phyloP scores from a whole-genome alignment of 2,888 invertebrate species.

The Hipparchia sbordonii region DNA sequence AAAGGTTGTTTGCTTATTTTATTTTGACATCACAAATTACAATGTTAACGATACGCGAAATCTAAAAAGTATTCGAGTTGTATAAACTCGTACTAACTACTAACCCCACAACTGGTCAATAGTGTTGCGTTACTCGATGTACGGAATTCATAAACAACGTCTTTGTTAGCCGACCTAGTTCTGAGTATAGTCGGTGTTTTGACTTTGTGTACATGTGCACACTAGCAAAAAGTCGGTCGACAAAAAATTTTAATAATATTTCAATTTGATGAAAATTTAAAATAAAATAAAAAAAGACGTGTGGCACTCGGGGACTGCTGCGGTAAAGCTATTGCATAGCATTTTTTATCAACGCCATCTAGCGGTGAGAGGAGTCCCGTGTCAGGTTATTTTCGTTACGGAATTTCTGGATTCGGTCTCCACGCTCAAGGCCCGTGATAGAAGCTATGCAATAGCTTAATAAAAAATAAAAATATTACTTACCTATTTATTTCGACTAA shows the following conservation, averaged over 20 bases:
- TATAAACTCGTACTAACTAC: background rate
- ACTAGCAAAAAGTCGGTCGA: background rate
- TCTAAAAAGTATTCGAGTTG: background rate
- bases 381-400: no score
- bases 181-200: constrained; percentile 26
- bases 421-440: no score
- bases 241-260: background rate
- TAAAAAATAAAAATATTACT: no score
- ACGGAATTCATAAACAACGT: constrained; percentile 52
- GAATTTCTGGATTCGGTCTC: no score
- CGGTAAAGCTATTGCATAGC: no score
- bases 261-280: no score
- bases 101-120: constrained; percentile 46
- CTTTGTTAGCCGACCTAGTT: constrained; percentile 64
- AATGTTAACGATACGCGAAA: background rate
- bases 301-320: no score
- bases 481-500: no score
- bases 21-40: background rate
- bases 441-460: no score
- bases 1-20: background rate
- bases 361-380: no score
- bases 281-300: no score
- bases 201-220: background rate
- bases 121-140: constrained; percentile 54
- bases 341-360: no score